phyloP scores from a whole-genome alignment of 30 jellyfish, hydroid and myxozoan genomes.

The Pseudorhiza aurosa region DNA sequence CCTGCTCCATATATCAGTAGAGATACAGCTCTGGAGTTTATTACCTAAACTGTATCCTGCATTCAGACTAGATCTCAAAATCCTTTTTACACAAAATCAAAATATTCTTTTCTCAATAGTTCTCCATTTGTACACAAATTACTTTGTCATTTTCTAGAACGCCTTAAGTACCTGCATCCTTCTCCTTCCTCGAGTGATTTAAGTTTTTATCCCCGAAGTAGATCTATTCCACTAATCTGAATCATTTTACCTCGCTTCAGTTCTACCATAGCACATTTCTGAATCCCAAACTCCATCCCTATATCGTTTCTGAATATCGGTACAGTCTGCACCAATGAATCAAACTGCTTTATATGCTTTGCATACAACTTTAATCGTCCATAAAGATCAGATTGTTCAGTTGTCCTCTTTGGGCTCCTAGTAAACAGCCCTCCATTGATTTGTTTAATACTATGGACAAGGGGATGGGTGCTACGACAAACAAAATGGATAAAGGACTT shows the following conservation, averaged over 20 bases:
- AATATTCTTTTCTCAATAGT: not conserved
- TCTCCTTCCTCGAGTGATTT: constrained; percentile 28
- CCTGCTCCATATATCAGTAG: not conserved
- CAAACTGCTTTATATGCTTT: constrained; percentile 1
- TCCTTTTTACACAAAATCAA: too few relatives aligned
- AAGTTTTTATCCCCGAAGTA: constrained; percentile 23
- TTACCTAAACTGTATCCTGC: constrained; percentile 22
- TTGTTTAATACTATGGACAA: not conserved
- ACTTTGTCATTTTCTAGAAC: not conserved
- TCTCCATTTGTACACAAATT: not conserved
- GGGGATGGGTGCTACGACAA: constrained; percentile 5
- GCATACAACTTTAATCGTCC: constrained; percentile 41
- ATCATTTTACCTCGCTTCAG: constrained; percentile 29
- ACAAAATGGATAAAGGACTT: not conserved
- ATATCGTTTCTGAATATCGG: constrained; percentile 9
- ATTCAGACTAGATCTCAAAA: constrained; percentile 4
- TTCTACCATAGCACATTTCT: constrained; percentile 17
- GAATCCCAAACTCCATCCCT: constrained; percentile 34
- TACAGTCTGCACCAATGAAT: not conserved
- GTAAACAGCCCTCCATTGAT: not conserved
- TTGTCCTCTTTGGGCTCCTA: not conserved
- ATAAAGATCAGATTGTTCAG: constrained; percentile 16
- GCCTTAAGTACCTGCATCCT: constrained; percentile 45
- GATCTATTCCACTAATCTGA: constrained; percentile 20
- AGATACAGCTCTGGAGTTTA: constrained; percentile 17